phyloP scores from a whole-genome alignment of 2,888 invertebrate genomes.

The Tricholauxania praeusta region DNA sequence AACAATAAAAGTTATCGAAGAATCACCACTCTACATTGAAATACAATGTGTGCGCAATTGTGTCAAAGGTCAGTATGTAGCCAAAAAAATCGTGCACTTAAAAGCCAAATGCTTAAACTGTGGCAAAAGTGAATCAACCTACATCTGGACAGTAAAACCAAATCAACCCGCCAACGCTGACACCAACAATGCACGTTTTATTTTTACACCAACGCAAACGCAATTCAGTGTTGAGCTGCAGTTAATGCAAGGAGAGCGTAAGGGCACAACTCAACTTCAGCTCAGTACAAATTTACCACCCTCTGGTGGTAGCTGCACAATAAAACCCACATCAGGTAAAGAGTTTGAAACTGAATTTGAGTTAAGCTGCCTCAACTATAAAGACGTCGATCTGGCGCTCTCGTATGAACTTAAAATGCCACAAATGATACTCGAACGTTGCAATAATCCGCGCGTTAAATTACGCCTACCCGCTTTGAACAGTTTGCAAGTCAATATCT shows the following conservation, averaged over 20 bases:
- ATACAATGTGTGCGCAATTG: slow-evolving; percentile 52
- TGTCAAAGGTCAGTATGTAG: slow-evolving; percentile 39
- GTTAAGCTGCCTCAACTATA: slow-evolving; percentile 46
- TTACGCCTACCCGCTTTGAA: slow-evolving; percentile 35
- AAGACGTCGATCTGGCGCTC: slow-evolving; percentile 46
- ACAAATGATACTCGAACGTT: slow-evolving; percentile 46
- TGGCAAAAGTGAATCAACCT: background rate
- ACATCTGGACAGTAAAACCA: too few relatives aligned
- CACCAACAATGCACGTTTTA: slow-evolving; percentile 30
- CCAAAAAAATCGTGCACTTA: slow-evolving; percentile 45
- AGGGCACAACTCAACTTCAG: slow-evolving; percentile 23
- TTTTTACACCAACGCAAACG: slow-evolving; percentile 32
- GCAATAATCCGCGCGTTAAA: slow-evolving; percentile 33
- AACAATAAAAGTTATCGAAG: slow-evolving; percentile 35
- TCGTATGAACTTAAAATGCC: slow-evolving; percentile 44
- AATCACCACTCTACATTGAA: slow-evolving; percentile 39
- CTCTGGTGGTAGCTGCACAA: slow-evolving; percentile 42
- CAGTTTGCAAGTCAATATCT: slow-evolving; percentile 44
- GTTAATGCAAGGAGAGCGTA: background rate
- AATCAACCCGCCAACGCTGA: slow-evolving; percentile 13
- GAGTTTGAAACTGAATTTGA: slow-evolving; percentile 50
- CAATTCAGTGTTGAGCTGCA: slow-evolving; percentile 22
- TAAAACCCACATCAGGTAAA: slow-evolving; percentile 43
- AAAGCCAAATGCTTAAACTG: slow-evolving; percentile 43
- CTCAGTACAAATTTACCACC: slow-evolving; percentile 47